A percentile compares a stretch with the other conserved stretches of the same genome.
phyloP scores from a whole-genome alignment of 2,113 vertebrate genomes.

The Chelonoidis abingdonii region DNA sequence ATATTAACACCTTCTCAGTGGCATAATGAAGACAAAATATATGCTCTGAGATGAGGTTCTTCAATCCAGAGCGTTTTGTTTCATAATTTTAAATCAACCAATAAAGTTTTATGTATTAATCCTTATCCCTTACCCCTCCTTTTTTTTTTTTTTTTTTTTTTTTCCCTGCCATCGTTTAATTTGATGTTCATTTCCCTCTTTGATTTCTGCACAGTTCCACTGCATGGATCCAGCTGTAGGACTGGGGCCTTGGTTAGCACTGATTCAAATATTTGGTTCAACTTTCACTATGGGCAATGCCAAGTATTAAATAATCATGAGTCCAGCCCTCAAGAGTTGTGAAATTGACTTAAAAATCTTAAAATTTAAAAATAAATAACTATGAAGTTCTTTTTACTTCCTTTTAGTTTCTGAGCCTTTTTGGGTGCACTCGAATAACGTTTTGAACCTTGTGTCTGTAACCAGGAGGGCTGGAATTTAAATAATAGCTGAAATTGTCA shows the following conservation, averaged over 20 bases:
- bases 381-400: background rate
- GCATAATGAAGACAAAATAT: slow-evolving; percentile 79
- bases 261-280: background rate
- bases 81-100: slow-evolving; percentile 60
- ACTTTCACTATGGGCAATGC: background rate
- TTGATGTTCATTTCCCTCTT: background rate
- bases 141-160: background rate
- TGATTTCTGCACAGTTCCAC: background rate
- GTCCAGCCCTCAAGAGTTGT: background rate
- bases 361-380: background rate
- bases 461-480: background rate
- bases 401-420: background rate
- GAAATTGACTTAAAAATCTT: background rate
- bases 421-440: background rate
- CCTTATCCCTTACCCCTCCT: too few relatives aligned
- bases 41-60: slow-evolving; percentile 50
- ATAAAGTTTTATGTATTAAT: slow-evolving; percentile 54
- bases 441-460: background rate
- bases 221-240: background rate
- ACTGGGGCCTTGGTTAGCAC: background rate
- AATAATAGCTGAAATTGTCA: background rate
- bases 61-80: slow-evolving; percentile 48
- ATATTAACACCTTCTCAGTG: slow-evolving; percentile 80
- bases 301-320: background rate
- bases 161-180: background rate